Evolutionary conservation across 2,888 invertebrate species (phyloP).

Genomic region (Zootermopsis nevadensis): DNA sequence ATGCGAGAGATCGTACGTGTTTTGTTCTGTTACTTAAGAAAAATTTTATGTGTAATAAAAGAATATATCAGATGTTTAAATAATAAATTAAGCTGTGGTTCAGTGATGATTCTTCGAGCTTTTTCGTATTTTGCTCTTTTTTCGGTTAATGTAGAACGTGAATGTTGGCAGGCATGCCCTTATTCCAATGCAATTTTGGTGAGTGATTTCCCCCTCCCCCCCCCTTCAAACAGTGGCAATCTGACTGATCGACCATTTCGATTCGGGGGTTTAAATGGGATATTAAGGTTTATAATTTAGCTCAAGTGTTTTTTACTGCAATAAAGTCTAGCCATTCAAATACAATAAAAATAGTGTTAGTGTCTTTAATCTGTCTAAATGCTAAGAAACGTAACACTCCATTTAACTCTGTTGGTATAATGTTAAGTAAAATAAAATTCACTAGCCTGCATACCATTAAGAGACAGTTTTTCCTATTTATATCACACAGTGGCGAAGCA

Average conservation of each 20-base stretch:
- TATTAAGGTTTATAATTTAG: background rate
- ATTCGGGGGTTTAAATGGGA: too few relatives aligned
- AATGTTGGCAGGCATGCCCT: too few relatives aligned
- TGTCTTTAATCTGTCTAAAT: background rate
- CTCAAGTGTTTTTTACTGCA: background rate
- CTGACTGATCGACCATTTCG: too few relatives aligned
- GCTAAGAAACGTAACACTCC: background rate
- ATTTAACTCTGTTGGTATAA: background rate
- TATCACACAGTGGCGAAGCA: background rate
- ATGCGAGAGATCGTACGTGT: slow-evolving; percentile 25
- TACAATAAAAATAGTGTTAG: too few relatives aligned
- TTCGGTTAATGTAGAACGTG: too few relatives aligned
- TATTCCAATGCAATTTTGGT: too few relatives aligned
- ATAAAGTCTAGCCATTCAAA: too few relatives aligned
- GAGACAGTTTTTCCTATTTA: background rate
- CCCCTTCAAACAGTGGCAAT: too few relatives aligned
- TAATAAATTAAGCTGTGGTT: background rate
- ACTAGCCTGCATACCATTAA: background rate
- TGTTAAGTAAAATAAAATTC: background rate
- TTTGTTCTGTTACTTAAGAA: slow-evolving; percentile 1
- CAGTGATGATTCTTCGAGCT: background rate
- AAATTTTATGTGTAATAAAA: background rate
- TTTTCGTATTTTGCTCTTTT: too few relatives aligned
- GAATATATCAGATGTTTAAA: too few relatives aligned
- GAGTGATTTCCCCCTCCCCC: too few relatives aligned